These are phyloP conservation scores for Aphaenogaster rudis DNA, from an alignment of 1,140 invertebrate genomes.

Conservation along the genomic window DNA sequence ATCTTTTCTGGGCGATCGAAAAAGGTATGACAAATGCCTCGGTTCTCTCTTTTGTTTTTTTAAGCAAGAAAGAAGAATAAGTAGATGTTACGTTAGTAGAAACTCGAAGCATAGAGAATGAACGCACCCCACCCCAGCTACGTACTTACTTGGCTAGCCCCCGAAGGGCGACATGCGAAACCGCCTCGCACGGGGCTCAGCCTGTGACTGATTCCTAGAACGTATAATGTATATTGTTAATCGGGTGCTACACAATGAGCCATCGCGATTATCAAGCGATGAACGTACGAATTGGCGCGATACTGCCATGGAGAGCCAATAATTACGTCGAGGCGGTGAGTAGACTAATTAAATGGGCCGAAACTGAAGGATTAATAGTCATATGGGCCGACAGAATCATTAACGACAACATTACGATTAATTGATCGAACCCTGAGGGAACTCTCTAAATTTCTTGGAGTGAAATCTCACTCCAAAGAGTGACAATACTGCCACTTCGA, in stretches of 20 bases:
- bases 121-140: slow-evolving; percentile 68
- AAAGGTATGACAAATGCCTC: slow-evolving; percentile 58
- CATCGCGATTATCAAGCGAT: slow-evolving; percentile 65
- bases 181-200: slow-evolving; percentile 43
- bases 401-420: slow-evolving; percentile 55
- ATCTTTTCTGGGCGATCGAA: slow-evolving; percentile 11
- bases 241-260: slow-evolving; percentile 70
- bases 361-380: slow-evolving; percentile 43
- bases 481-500: no score
- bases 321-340: slow-evolving; percentile 59
- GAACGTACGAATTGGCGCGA: slow-evolving; percentile 57
- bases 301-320: slow-evolving; percentile 69
- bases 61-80: slow-evolving; percentile 50
- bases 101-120: slow-evolving; percentile 52
- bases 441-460: no score
- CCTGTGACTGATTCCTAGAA: slow-evolving; percentile 78
- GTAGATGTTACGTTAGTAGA: slow-evolving; percentile 49
- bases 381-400: slow-evolving; percentile 20
- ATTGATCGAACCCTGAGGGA: slow-evolving; percentile 35
- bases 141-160: slow-evolving; percentile 78
- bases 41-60: slow-evolving; percentile 50
- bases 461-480: no score
- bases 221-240: slow-evolving; percentile 78
- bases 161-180: slow-evolving; percentile 47
- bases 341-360: slow-evolving; percentile 55